Evolutionary conservation across 2,113 vertebrate genomes (phyloP).

Genomic region (Chamaea fasciata): DNA sequence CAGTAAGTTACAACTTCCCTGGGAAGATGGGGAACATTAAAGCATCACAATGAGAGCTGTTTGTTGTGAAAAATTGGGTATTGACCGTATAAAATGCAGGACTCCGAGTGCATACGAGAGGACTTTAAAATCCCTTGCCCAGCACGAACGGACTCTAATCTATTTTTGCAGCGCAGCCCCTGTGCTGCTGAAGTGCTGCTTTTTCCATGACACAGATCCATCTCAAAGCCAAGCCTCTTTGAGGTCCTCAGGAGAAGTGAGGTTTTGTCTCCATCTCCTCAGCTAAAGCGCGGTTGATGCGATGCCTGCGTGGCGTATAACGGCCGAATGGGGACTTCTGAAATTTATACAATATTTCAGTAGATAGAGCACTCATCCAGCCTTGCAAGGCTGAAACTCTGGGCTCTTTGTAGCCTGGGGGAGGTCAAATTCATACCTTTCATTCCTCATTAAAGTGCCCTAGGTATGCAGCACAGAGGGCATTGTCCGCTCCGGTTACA

Average conservation of each 20-base stretch:
- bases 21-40: not conserved
- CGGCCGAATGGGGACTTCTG: not conserved
- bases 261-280: not conserved
- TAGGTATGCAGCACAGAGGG: not conserved
- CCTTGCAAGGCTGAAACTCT: not conserved
- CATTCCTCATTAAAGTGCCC: not conserved
- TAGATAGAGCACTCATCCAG: slow-evolving; percentile 10
- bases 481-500: not conserved
- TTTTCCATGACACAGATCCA: not conserved
- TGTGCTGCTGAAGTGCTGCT: not conserved
- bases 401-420: not conserved
- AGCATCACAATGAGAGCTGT: not conserved
- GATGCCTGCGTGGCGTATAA: not conserved
- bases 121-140: not conserved
- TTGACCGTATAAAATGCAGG: not conserved
- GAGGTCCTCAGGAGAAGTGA: not conserved
- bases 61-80: not conserved
- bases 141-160: not conserved
- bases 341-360: slow-evolving; percentile 17
- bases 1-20: not conserved
- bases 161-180: not conserved
- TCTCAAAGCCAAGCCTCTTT: not conserved
- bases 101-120: not conserved
- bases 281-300: not conserved
- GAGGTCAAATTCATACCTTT: slow-evolving; percentile 21